Evolutionary conservation across 2,113 vertebrate genomes (phyloP), one percentile per base, ranked within the genome.

Genomic region (Eulemur rufifrons): DNA sequence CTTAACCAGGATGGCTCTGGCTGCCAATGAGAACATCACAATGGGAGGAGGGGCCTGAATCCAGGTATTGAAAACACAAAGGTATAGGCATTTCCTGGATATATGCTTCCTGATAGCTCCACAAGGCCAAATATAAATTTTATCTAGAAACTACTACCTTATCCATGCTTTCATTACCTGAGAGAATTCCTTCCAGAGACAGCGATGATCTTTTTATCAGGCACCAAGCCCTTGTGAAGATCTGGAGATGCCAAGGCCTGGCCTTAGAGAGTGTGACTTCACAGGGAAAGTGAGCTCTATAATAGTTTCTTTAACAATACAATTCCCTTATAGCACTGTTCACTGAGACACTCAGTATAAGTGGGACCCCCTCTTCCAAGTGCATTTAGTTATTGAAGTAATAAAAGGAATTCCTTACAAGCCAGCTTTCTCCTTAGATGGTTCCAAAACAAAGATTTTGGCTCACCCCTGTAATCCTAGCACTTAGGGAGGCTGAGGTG

Each of bases 381-480:
- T 27, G 34, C 66, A 68, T 45, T 82, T 71, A 76, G 17, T 63
- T 85, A 66, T 32, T 64, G 61, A 90, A 66, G 71, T 91, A 92
- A 90, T 85, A 34, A 96, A 92, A 77, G 37, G 50, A 78, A 63
- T 73, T 90, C n/a, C 52, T 91, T 76, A 80, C 18, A 47, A 87
- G 52, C 2, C 21, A 94, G 54, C 12, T 59, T 89, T 91, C 81
- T 90, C 15, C 42, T 89, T 32, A 83, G 42, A 86, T 78, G 39
- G 56, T 47, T 83, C 61, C 27, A 50, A 27, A 89, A 63, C 59
- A 29, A 56, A 56, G 25, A 63, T 9, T 3, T 27, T 63, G 59
- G 25, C 59, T 63, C 59, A 27, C 59, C 1, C 25, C 59, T 63
- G 10, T 63, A 27, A 63, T 63, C 59, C 59, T 63, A 11, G 25